Percentiles rank a stretch among this genome's conserved stretches.
Conservation (phyloP, 2,113 vertebrate species). For the Grantiella picta region DNA sequence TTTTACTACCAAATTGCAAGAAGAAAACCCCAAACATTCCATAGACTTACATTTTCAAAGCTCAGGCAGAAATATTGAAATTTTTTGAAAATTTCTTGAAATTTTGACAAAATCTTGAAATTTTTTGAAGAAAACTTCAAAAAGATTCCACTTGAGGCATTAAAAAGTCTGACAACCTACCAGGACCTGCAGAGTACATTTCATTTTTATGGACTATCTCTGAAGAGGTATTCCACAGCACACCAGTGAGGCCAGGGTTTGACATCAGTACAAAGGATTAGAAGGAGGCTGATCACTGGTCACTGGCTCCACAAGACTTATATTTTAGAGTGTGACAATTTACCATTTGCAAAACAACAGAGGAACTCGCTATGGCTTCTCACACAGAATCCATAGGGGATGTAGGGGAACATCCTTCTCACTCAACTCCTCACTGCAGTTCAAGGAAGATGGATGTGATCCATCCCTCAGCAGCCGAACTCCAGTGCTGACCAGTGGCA, state of each 20-base stretch:
- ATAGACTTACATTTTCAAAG: not conserved
- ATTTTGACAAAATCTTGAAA: too few relatives aligned
- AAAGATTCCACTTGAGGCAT: not conserved
- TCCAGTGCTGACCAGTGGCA: fast-evolving
- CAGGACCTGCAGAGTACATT: not conserved
- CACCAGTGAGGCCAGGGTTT: not conserved
- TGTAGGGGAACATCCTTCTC: fast-evolving
- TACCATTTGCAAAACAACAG: not conserved
- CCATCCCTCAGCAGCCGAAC: not conserved
- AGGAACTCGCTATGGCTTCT: not conserved
- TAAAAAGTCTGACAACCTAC: not conserved
- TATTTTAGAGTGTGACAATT: not conserved
- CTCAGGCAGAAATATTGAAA: not conserved
- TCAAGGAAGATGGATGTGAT: not conserved
- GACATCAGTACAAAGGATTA: not conserved
- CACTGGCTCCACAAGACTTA: not conserved
- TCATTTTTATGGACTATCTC: not conserved
- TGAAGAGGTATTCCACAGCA: not conserved
- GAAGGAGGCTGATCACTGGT: not conserved
- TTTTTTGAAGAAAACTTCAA: not conserved
- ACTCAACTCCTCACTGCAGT: not conserved
- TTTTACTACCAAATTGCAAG: not conserved
- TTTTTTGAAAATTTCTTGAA: too few relatives aligned
- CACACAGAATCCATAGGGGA: too few relatives aligned
- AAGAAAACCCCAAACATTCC: not conserved